These are phyloP conservation scores for Gastrophysa polygoni DNA, from an alignment of 2,888 invertebrate species.

Conservation along the genomic window DNA sequence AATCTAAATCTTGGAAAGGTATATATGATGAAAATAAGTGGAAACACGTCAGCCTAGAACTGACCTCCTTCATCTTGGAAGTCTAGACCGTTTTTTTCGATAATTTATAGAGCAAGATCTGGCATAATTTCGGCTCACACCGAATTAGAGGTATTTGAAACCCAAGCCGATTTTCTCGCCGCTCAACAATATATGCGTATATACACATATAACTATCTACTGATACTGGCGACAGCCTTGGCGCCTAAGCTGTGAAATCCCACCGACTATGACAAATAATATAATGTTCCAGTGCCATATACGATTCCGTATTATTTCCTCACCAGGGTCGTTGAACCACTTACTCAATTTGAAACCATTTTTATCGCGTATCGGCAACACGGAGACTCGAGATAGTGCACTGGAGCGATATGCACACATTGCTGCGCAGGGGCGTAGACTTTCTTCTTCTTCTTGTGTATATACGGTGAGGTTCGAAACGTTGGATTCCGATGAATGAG, in stretches of 20 bases:
- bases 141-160: neutral
- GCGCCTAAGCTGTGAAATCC: constrained; percentile 11
- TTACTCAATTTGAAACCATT: constrained; percentile 28
- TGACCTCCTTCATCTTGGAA: neutral
- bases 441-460: no score
- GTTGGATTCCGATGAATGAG: no score
- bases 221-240: neutral
- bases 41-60: no score
- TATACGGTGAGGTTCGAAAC: no score
- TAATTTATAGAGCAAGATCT: neutral
- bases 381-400: constrained; percentile 2
- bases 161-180: neutral
- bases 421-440: no score
- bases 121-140: neutral
- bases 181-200: neutral
- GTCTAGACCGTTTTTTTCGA: neutral
- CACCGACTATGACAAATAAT: constrained; percentile 6
- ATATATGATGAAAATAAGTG: no score
- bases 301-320: constrained; percentile 28
- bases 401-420: constrained; percentile 9
- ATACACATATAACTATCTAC: no score
- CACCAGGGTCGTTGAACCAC: constrained; percentile 28
- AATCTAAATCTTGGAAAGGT: no score
- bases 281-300: constrained; percentile 16
- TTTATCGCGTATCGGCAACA: constrained; percentile 27